Evolutionary conservation across 1,140 invertebrate species (phyloP).

Genomic region (Cherax destructor): DNA sequence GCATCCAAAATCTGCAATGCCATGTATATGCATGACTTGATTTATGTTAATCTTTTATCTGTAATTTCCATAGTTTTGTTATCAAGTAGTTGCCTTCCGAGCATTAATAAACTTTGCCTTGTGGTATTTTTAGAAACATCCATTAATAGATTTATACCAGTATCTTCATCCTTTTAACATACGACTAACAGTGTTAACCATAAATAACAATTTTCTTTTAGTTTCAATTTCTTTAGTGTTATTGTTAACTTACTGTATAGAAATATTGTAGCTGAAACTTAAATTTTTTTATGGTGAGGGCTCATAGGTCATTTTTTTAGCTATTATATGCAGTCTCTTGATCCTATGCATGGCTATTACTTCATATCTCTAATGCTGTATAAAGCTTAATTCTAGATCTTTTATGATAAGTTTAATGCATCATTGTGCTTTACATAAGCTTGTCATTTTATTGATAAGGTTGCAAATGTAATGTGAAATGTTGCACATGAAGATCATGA

Average conservation of each 20-base stretch:
- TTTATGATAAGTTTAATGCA: background rate
- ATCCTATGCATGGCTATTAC: background rate
- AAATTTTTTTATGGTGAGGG: background rate
- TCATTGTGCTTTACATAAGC: too few species aligned
- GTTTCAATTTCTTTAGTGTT: background rate
- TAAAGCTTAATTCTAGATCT: background rate
- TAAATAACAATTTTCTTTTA: background rate
- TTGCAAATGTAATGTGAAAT: too few species aligned
- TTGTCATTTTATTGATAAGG: too few species aligned
- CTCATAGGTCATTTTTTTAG: background rate
- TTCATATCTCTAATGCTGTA: background rate
- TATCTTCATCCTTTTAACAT: background rate
- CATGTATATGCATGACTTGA: slow-evolving; percentile 2
- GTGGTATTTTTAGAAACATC: background rate
- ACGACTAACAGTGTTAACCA: background rate
- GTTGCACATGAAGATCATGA: too few species aligned
- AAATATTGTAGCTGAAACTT: background rate
- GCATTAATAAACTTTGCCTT: background rate
- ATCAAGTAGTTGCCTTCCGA: too few species aligned
- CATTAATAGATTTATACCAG: background rate
- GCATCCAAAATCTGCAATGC: slow-evolving; percentile 6
- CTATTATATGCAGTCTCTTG: background rate
- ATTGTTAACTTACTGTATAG: background rate
- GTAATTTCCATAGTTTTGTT: too few species aligned
- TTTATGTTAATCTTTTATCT: background rate